Conservation (phyloP, 23 tunicate species). For the Oikopleura albicans region DNA sequence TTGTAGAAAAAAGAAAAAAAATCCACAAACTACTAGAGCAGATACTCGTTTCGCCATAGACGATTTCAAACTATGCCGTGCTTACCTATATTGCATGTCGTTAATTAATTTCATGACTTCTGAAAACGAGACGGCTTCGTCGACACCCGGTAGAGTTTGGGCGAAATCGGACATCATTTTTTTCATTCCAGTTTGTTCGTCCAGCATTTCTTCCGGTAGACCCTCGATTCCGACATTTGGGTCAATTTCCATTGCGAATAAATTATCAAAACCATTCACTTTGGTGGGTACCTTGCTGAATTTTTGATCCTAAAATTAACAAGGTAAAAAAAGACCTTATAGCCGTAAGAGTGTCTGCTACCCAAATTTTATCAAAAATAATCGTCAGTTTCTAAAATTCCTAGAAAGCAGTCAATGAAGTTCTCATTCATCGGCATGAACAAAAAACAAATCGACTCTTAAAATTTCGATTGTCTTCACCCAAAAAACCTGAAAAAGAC, state of each 20-base stretch:
- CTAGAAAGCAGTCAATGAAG: too few relatives aligned
- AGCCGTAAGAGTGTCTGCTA: too few relatives aligned
- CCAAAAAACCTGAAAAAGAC: too few relatives aligned
- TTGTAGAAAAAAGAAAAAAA: too few relatives aligned
- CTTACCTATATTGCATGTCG: background rate
- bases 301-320: slow-evolving; percentile 30
- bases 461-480: too few relatives aligned
- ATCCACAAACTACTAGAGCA: too few relatives aligned
- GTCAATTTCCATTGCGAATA: slow-evolving; percentile 92
- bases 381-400: too few relatives aligned
- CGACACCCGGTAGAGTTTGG: slow-evolving; percentile 80
- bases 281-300: slow-evolving; percentile 82
- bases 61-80: too few relatives aligned
- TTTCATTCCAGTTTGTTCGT: slow-evolving; percentile 14
- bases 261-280: slow-evolving; percentile 65
- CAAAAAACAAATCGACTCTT: too few relatives aligned
- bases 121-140: slow-evolving; percentile 83
- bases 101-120: slow-evolving; percentile 54
- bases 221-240: slow-evolving; percentile 74
- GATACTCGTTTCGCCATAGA: too few relatives aligned
- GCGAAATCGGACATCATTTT: slow-evolving; percentile 51
- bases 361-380: too few relatives aligned
- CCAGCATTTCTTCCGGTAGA: slow-evolving; percentile 45
- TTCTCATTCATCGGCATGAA: too few relatives aligned
- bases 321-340: background rate